Evolutionary conservation across 2,888 invertebrate species (phyloP).

Genomic region (Athalia circularis): DNA sequence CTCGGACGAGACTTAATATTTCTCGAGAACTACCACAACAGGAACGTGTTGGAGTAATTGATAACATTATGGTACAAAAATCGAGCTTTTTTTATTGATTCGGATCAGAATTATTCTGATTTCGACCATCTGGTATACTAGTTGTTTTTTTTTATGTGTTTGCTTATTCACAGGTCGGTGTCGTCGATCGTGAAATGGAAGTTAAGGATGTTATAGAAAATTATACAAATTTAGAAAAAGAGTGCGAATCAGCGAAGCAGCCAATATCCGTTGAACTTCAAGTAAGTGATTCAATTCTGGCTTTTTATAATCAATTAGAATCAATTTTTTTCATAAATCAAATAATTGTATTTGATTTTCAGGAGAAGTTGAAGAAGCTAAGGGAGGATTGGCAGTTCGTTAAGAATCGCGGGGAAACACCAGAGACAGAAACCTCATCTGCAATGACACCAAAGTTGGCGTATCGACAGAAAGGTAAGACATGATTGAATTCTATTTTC

Average conservation of each 20-base stretch:
- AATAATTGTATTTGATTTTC: constrained; percentile 42
- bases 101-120: constrained; percentile 11
- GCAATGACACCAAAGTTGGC: constrained; percentile 44
- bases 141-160: constrained; percentile 29
- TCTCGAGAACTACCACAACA: constrained; percentile 73
- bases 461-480: constrained; percentile 38
- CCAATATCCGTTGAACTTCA: constrained; percentile 74
- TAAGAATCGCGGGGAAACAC: constrained; percentile 68
- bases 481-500: no score
- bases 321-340: not conserved
- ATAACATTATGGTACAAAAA: constrained; percentile 73
- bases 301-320: not conserved
- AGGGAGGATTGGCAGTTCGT: constrained; percentile 77
- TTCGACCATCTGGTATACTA: not conserved
- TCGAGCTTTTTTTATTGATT: not conserved
- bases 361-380: constrained; percentile 77
- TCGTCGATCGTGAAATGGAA: constrained; percentile 78
- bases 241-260: constrained; percentile 75
- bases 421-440: constrained; percentile 44
- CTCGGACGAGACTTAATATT: constrained; percentile 74
- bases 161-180: constrained; percentile 67
- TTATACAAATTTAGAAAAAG: constrained; percentile 79
- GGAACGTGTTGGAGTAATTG: constrained; percentile 72
- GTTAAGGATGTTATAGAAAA: constrained; percentile 80
- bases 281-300: constrained; percentile 63